A percentile compares a stretch with the other conserved stretches of the same genome.
These are phyloP conservation scores for Eclectus roratus DNA, from an alignment of 2,113 vertebrate genomes.

Conservation along the genomic window DNA sequence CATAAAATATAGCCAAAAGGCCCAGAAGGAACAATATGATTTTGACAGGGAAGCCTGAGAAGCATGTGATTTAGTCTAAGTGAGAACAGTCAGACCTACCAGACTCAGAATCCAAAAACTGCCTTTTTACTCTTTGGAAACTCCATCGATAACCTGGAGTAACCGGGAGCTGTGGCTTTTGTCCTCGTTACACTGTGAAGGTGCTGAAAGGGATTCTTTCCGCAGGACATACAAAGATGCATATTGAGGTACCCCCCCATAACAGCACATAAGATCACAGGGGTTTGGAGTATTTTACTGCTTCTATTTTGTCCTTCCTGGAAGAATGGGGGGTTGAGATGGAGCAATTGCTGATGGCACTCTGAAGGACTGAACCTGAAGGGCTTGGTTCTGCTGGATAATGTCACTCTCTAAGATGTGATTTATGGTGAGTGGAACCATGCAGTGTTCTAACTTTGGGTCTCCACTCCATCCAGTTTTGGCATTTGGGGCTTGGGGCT, in stretches of 20 bases:
- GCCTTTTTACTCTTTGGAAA: not conserved
- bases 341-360: not conserved
- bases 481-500: not conserved
- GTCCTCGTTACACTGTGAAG: not conserved
- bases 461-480: not conserved
- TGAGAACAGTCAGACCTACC: not conserved
- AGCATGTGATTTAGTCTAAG: slow-evolving; percentile 13
- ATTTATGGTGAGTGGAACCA: fast-evolving
- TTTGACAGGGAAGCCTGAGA: not conserved
- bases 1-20: slow-evolving; percentile 29
- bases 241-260: not conserved
- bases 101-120: not conserved
- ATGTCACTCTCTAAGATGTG: fast-evolving
- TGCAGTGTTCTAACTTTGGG: not conserved
- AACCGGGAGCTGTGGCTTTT: not conserved
- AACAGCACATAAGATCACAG: no score
- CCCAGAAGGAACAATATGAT: not conserved
- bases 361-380: not conserved
- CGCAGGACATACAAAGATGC: not conserved
- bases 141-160: not conserved
- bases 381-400: not conserved
- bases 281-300: not conserved
- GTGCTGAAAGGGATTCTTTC: not conserved
- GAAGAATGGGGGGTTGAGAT: not conserved
- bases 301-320: not conserved